Base-by-base conservation (phyloP, 2,113 vertebrate genomes). In the Condylura cristata region DNA sequence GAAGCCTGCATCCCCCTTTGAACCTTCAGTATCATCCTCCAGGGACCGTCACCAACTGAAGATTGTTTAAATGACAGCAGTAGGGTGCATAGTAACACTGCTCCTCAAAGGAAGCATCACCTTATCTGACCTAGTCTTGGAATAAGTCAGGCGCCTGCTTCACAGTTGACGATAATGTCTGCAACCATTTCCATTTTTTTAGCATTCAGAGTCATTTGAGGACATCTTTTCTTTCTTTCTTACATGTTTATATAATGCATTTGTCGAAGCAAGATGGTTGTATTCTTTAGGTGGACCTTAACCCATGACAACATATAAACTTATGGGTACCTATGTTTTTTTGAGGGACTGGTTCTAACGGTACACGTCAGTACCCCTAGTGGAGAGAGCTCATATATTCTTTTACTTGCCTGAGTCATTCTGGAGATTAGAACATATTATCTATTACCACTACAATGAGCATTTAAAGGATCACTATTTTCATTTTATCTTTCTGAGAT, bases 101-200 rank as follows among this genome's bases (percentile, higher is more conserved):
- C 51, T 90, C 72, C 96, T 96, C 97, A 97, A 95, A 97, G 97
- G 93, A 96, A 96, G 61, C 94, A 56, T 96, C 95, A 90, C 97
- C 96, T 97, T 93, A 96, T 95, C 72, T 97, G 95, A 97, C 97
- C 96, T 94, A 66, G 72, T 22, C 86, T 91, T 34, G 24, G 83
- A 96, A 86, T 75, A 93, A 81, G 60, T 53, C 86, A 94, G 97
- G 95, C 96, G 95, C 96, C 93, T 96, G 63, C 88, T 94, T 71
- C 51, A 93, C 86, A 66, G 65, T 95, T 70, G 71, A 96, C 32
- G 12, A 76, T 78, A 85, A 68, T 60, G 81, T 72, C 94, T 96
- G 51, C n/a, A 32, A 81, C 48, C 41, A 96, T 96, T 96, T 96
- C 95, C 93, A 88, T 95, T 91, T 95, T 95, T 96, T 96, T 90